Base-by-base conservation (phyloP, 2,797 vertebrate genomes). In the Microctenopoma steveboyesi region DNA sequence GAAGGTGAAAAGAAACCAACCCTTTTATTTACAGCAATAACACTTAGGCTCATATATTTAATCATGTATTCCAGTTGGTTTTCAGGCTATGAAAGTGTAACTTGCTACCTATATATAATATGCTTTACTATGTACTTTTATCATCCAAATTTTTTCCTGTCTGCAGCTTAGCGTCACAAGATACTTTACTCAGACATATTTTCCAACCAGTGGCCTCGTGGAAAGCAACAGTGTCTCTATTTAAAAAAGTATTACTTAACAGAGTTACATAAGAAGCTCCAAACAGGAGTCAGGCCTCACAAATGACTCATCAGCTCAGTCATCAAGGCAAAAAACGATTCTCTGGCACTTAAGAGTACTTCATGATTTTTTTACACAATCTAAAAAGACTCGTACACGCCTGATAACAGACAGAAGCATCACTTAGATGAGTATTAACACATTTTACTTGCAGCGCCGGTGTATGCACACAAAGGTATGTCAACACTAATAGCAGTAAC, bases 191-290 rank as follows among this genome's bases (percentile, higher is more conserved):
- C 75, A 82, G 73, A 87, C 85, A 79, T 64, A 47, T 76, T 83
- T 69, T 89, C 73, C 82, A 72, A 68, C 72, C 60, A 48, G 74
- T 51, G 68, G 78, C 63, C 60, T 65, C 49, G 72, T 77, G 53
- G 18, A 83, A 86, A 87, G 69, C 70, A 78, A 76, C 55, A 89
- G 85, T 74, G 83, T 72, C 84, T 73, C 88, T 89, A 89, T 92
- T 92, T 92, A 92, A 91, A 92, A 22, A 90, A 87, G 78, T 86
- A 93, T 94, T 93, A 94, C 87, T 91, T 91, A 92, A 92, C 84
- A 71, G 70, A 65, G 69, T 93, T 94, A 80, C 82, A 89, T 92
- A 94, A 94, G 85, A 90, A 81, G 81, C 71, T 70, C 65, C 55
- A 81, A 84, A 88, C 76, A 70, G 85, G 71, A 81, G 78, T 81